A percentile compares a stretch with the other conserved stretches of the same genome.
Conservation (phyloP, 2,797 vertebrate genomes). For the Octomys mimax region DNA sequence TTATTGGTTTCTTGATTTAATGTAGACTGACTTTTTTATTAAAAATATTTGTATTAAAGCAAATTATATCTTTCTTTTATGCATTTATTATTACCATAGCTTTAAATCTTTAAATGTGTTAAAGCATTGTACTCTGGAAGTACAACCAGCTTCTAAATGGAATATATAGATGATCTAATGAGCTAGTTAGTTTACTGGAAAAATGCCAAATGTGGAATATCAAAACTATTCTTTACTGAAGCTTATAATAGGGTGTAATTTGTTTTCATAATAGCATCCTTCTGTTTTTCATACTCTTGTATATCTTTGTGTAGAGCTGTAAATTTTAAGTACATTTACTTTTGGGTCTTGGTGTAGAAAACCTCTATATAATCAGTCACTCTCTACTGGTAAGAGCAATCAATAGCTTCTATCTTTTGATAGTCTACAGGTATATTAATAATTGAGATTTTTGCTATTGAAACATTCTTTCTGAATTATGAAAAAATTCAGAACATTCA, state of each 20-base stretch:
- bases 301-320: slow-evolving; percentile 53
- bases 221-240: slow-evolving; percentile 27
- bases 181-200: slow-evolving; percentile 47
- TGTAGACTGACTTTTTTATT: too few species aligned
- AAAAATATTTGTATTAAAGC: too few species aligned
- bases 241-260: slow-evolving; percentile 36
- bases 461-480: slow-evolving; percentile 48
- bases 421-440: background rate
- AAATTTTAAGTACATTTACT: slow-evolving; percentile 62
- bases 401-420: slow-evolving; percentile 33
- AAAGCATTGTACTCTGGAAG: slow-evolving; percentile 55
- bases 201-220: slow-evolving; percentile 46
- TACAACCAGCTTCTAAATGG: slow-evolving; percentile 59
- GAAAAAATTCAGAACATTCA: slow-evolving; percentile 60
- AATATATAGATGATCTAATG: slow-evolving; percentile 33
- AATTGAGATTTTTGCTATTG: slow-evolving; percentile 23
- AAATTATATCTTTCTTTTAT: slow-evolving; percentile 78
- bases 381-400: background rate
- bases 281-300: slow-evolving; percentile 44
- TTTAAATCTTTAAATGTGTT: slow-evolving; percentile 70
- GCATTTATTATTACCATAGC: slow-evolving; percentile 58
- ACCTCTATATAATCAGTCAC: slow-evolving; percentile 17
- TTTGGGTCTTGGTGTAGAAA: slow-evolving; percentile 59
- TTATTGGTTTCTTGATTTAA: background rate
- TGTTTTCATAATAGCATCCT: slow-evolving; percentile 28